phyloP scores from a whole-genome alignment of 2,888 invertebrate species.

The Gortyna flavago region DNA sequence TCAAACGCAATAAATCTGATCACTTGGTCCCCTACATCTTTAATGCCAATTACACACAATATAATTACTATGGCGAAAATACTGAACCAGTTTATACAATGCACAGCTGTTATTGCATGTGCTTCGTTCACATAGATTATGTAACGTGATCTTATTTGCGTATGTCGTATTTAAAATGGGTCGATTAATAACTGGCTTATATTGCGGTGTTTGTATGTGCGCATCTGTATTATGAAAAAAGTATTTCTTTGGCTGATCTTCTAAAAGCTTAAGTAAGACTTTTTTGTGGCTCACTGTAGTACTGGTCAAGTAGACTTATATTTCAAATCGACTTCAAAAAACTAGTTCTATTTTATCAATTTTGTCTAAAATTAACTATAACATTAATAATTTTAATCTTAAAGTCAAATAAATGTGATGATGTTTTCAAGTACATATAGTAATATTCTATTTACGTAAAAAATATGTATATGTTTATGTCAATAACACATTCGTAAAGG shows the following conservation, averaged over 20 bases:
- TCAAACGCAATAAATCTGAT: constrained; percentile 7
- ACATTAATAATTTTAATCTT: no score
- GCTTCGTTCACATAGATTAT: constrained; percentile 25
- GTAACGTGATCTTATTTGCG: constrained; percentile 36
- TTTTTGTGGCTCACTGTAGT: background rate
- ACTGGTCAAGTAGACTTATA: background rate
- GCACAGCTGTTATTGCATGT: constrained; percentile 42
- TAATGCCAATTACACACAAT: constrained; percentile 18
- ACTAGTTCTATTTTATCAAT: background rate
- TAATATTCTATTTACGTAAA: no score
- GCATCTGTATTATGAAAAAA: constrained; percentile 18
- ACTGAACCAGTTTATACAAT: constrained; percentile 32
- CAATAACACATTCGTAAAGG: constrained; percentile 30
- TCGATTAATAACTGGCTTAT: constrained; percentile 14
- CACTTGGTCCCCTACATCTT: background rate
- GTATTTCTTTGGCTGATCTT: background rate
- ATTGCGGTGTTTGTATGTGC: constrained; percentile 18
- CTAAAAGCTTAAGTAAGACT: no score
- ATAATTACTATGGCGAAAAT: constrained; percentile 25
- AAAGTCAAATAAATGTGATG: background rate
- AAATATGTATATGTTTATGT: background rate
- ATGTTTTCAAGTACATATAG: constrained; percentile 6
- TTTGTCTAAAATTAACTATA: background rate
- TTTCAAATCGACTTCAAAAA: background rate
- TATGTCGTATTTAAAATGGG: constrained; percentile 30